Percentiles rank a stretch among this genome's conserved stretches.
phyloP scores from a whole-genome alignment of 2,113 vertebrate species.

The Oryzias celebensis region DNA sequence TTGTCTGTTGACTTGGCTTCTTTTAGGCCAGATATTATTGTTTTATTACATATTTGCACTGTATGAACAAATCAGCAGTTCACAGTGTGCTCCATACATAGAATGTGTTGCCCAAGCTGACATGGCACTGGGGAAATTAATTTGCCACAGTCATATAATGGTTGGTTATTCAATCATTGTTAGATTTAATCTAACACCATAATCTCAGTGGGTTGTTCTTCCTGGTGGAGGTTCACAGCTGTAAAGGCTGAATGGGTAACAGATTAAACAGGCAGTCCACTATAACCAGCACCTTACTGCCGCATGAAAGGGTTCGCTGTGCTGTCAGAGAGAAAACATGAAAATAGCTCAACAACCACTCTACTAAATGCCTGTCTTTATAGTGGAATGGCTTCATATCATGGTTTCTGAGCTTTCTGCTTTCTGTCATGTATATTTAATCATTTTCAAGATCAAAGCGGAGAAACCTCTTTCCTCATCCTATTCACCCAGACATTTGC shows the following conservation, averaged over 20 bases:
- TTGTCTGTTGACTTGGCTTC: conserved; percentile 9
- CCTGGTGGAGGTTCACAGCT: conserved; percentile 46
- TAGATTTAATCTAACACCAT: conserved; percentile 67
- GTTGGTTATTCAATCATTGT: conserved; percentile 67
- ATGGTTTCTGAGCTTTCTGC: conserved; percentile 35
- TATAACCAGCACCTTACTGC: conserved; percentile 11
- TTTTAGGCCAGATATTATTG: neutral
- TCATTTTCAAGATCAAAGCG: conserved; percentile 56
- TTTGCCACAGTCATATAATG: conserved; percentile 67
- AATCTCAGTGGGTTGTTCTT: conserved; percentile 41
- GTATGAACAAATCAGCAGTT: conserved; percentile 27
- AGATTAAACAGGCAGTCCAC: conserved; percentile 30
- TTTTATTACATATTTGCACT: conserved; percentile 1
- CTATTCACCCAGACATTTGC: conserved; percentile 26
- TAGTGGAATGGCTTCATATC: conserved; percentile 29
- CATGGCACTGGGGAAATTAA: conserved; percentile 69
- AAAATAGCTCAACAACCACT: conserved; percentile 38
- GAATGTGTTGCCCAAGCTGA: conserved; percentile 43
- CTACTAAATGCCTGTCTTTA: conserved; percentile 35
- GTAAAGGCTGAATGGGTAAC: conserved; percentile 39
- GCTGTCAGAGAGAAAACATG: conserved; percentile 43
- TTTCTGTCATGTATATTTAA: conserved; percentile 63
- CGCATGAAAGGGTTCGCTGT: conserved; percentile 19
- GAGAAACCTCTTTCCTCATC: conserved; percentile 24
- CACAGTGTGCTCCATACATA: conserved; percentile 35